A percentile compares a stretch with the other conserved stretches of the same genome.
phyloP scores from a whole-genome alignment of 2,888 invertebrate genomes.

The Oligia fasciuncula region DNA sequence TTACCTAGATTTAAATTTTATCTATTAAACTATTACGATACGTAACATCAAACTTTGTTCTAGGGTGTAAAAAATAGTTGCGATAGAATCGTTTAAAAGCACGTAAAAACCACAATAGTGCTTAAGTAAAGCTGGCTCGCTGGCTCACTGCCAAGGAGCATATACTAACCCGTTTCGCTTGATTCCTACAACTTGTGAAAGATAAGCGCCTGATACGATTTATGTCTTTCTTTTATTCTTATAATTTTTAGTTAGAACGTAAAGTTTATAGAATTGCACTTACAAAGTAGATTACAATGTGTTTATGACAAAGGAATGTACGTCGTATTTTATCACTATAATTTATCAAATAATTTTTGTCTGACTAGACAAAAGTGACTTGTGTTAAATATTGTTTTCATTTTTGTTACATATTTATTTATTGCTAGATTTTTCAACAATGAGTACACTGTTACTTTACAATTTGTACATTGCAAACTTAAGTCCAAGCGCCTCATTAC shows the following conservation, averaged over 20 bases:
- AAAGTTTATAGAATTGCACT: neutral
- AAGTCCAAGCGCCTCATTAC: neutral
- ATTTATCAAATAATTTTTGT: neutral
- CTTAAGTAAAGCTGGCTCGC: conserved; percentile 57
- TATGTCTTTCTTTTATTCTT: conserved; percentile 50
- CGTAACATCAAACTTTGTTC: conserved; percentile 45
- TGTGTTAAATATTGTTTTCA: neutral
- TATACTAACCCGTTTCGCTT: conserved; percentile 57
- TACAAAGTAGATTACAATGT: conserved; percentile 1
- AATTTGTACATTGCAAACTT: neutral
- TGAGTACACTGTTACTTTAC: neutral
- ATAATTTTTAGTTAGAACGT: conserved; percentile 34
- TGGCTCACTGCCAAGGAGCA: conserved; percentile 60
- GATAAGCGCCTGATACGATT: conserved; percentile 61
- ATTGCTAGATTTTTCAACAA: neutral
- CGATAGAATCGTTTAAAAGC: conserved; percentile 59
- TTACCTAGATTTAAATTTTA: conserved; percentile 22
- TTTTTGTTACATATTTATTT: neutral
- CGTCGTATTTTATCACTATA: neutral
- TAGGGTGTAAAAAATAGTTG: conserved; percentile 47
- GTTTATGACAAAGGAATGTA: neutral
- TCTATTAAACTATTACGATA: conserved; percentile 15
- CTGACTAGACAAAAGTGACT: neutral
- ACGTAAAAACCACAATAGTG: conserved; percentile 60
- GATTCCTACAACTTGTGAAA: conserved; percentile 61